phyloP scores from a whole-genome alignment of 2,113 vertebrate genomes.

The Scalopus aquaticus region DNA sequence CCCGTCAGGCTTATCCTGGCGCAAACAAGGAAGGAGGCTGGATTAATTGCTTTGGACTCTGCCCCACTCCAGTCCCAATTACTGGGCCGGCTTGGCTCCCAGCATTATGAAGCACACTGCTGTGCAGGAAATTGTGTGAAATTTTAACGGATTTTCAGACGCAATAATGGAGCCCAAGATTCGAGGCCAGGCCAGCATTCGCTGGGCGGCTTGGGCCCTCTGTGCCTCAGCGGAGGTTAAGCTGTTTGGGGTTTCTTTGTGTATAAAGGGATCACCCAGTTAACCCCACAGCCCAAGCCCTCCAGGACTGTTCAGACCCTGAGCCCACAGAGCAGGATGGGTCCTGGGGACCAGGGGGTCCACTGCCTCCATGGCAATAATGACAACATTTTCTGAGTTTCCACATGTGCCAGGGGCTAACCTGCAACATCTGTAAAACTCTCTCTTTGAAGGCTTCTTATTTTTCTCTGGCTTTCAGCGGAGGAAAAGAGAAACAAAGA shows the following conservation, averaged over 20 bases:
- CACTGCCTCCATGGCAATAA: background rate
- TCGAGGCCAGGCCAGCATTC: conserved; percentile 82
- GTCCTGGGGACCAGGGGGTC: background rate
- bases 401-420: background rate
- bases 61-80: conserved; percentile 99
- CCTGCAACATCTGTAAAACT: background rate
- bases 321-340: background rate
- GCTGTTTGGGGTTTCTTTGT: conserved; percentile 86
- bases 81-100: conserved; percentile 98
- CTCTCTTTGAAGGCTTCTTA: background rate
- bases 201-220: conserved; percentile 81
- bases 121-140: conserved; percentile 99
- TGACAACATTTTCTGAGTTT: background rate
- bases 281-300: conserved; percentile 82
- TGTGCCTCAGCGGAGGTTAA: conserved; percentile 84
- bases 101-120: conserved; percentile 96
- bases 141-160: conserved; percentile 94
- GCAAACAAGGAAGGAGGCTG: conserved; percentile 97
- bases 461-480: background rate
- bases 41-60: conserved; percentile 99
- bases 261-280: conserved; percentile 87
- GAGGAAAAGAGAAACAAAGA: background rate
- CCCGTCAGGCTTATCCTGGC: conserved; percentile 95
- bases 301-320: background rate
- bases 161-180: conserved; percentile 90